Conservation (phyloP, 2,888 invertebrate species). For the Standfussiana lucernea region DNA sequence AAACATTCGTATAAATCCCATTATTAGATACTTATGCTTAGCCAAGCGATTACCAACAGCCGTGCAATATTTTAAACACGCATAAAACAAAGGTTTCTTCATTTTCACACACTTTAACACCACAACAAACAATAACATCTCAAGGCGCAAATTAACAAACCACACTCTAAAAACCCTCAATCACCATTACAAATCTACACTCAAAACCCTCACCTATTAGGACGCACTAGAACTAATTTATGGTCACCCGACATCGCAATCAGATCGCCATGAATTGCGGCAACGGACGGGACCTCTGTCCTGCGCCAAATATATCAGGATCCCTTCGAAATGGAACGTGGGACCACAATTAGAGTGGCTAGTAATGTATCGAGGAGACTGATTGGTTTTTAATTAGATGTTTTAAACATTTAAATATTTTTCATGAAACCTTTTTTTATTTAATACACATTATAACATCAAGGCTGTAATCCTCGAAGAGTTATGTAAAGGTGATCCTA, state of each 20-base stretch:
- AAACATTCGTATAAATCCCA: neutral
- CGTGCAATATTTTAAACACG: neutral
- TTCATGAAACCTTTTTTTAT: neutral
- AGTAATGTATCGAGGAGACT: slow-evolving; percentile 25
- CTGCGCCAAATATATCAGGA: slow-evolving; percentile 61
- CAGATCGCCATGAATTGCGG: slow-evolving; percentile 69
- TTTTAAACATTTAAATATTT: slow-evolving; percentile 14
- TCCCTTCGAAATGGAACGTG: slow-evolving; percentile 54
- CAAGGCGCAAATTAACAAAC: neutral
- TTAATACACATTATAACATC: neutral
- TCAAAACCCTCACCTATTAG: slow-evolving; percentile 48
- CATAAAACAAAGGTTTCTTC: neutral
- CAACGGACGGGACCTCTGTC: slow-evolving; percentile 61
- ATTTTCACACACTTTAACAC: neutral
- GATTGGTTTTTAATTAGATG: slow-evolving; percentile 39
- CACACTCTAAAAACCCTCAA: slow-evolving; percentile 25
- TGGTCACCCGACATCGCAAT: slow-evolving; percentile 61
- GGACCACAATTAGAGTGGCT: slow-evolving; percentile 30
- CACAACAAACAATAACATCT: neutral
- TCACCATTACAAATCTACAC: slow-evolving; percentile 34
- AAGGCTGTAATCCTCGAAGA: neutral
- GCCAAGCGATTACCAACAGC: neutral
- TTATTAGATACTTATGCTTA: neutral
- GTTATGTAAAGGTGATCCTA: neutral
- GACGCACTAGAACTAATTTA: slow-evolving; percentile 62